Percentiles rank a stretch among this genome's conserved stretches.
phyloP scores from a whole-genome alignment of 2,113 vertebrate species.

The Vicugna pacos region DNA sequence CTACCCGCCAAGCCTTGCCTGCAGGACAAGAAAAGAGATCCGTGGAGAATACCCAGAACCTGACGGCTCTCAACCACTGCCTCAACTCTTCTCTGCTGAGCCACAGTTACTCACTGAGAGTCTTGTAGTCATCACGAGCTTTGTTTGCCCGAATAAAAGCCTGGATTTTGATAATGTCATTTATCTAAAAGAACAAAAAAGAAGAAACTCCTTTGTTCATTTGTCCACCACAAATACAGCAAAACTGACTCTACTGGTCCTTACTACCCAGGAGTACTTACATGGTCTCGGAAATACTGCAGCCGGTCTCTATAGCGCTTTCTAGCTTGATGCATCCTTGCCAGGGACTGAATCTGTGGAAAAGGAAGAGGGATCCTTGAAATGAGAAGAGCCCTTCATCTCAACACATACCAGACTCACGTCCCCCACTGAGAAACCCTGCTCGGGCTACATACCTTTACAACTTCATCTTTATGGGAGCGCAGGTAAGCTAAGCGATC shows the following conservation, averaged over 20 bases:
- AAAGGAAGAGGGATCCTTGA: not conserved
- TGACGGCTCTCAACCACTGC: not conserved
- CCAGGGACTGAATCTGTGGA: conserved; percentile 94
- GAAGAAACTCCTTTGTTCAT: not conserved
- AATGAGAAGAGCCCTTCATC: not conserved
- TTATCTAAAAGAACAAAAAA: conserved; percentile 89
- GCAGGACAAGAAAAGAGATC: conserved; percentile 52
- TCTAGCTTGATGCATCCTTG: conserved; percentile 96
- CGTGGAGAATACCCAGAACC: not conserved
- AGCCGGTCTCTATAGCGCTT: conserved; percentile 95
- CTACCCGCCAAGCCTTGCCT: conserved; percentile 56
- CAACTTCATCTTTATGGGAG: conserved; percentile 91
- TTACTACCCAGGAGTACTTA: conserved; percentile 82
- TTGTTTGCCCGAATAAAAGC: conserved; percentile 99
- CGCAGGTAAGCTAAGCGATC: conserved; percentile 91
- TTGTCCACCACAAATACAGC: not conserved
- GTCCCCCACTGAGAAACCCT: not conserved
- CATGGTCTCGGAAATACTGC: conserved; percentile 96
- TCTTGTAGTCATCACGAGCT: conserved; percentile 99
- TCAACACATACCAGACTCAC: accelerated
- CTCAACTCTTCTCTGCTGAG: conserved; percentile 47
- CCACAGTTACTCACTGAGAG: conserved; percentile 93
- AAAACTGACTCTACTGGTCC: not conserved
- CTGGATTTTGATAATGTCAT: conserved; percentile 97
- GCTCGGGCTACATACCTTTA: conserved; percentile 90